These are phyloP conservation scores for Actenoides lindsayi DNA, from an alignment of 2,113 vertebrate genomes.

Conservation along the genomic window DNA sequence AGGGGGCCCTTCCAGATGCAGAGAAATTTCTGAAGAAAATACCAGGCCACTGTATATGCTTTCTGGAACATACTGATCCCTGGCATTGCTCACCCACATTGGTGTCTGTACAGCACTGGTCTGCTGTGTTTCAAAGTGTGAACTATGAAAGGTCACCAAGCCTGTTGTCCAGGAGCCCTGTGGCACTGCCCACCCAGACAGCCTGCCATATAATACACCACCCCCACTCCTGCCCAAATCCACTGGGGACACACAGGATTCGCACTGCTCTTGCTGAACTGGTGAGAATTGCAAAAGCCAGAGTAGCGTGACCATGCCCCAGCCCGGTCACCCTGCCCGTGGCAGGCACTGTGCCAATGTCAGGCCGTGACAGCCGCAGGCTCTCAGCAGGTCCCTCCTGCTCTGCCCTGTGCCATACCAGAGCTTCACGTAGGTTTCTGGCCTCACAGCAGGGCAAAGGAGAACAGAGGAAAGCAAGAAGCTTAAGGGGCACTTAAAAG, in stretches of 20 bases:
- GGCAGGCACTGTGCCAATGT: fast-evolving
- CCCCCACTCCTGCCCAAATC: not conserved
- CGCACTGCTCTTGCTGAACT: not conserved
- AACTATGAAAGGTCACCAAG: not conserved
- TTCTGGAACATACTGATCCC: not conserved
- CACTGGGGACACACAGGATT: not conserved
- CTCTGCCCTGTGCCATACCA: fast-evolving
- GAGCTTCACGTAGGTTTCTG: not conserved
- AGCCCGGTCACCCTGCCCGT: fast-evolving
- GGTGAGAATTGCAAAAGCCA: not conserved
- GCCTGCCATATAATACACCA: fast-evolving
- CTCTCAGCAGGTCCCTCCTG: not conserved
- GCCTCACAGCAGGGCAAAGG: not conserved
- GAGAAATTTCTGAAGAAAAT: not conserved
- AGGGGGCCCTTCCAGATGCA: not conserved
- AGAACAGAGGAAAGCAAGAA: not conserved
- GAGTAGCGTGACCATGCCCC: fast-evolving
- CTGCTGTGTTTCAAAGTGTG: not conserved
- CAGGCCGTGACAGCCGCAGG: not conserved
- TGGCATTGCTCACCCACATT: not conserved
- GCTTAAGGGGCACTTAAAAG: not conserved
- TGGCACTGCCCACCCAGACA: not conserved
- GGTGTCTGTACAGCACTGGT: not conserved
- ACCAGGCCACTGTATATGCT: not conserved
- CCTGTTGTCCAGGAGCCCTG: not conserved